phyloP scores from a whole-genome alignment of 2,888 invertebrate species.

The Phaonia tiefii region DNA sequence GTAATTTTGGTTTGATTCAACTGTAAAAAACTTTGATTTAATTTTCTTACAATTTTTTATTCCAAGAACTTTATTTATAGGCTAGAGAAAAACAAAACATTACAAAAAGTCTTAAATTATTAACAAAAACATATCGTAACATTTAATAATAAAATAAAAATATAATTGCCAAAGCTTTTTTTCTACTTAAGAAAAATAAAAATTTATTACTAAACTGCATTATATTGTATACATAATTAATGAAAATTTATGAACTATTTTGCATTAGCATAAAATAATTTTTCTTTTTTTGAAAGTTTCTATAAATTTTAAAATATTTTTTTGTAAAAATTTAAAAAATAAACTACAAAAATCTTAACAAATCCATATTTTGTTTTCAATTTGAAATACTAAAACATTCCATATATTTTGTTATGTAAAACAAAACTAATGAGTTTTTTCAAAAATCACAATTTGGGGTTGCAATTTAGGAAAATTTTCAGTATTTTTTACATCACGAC shows the following conservation, averaged over 20 bases:
- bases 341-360: too few relatives aligned
- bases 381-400: slow-evolving; percentile 65
- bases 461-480: too few relatives aligned
- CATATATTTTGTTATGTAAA: slow-evolving; percentile 64
- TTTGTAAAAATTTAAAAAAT: too few relatives aligned
- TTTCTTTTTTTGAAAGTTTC: slow-evolving; percentile 47
- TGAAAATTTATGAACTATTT: slow-evolving; percentile 52
- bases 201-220: slow-evolving; percentile 26
- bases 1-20: too few relatives aligned
- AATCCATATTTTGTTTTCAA: slow-evolving; percentile 8
- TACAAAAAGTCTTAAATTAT: slow-evolving; percentile 77
- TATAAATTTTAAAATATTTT: too few relatives aligned
- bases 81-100: slow-evolving; percentile 63
- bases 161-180: slow-evolving; percentile 79
- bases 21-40: too few relatives aligned
- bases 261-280: slow-evolving; percentile 49
- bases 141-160: slow-evolving; percentile 70
- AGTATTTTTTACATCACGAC: too few relatives aligned
- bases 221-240: slow-evolving; percentile 45
- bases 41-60: too few relatives aligned
- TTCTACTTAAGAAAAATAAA: slow-evolving; percentile 64
- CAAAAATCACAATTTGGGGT: background rate
- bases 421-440: slow-evolving; percentile 7
- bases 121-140: slow-evolving; percentile 79
- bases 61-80: slow-evolving; percentile 70